Evolutionary conservation across 1,140 invertebrate species (phyloP).

Genomic region (Hypsibius dujardini): DNA sequence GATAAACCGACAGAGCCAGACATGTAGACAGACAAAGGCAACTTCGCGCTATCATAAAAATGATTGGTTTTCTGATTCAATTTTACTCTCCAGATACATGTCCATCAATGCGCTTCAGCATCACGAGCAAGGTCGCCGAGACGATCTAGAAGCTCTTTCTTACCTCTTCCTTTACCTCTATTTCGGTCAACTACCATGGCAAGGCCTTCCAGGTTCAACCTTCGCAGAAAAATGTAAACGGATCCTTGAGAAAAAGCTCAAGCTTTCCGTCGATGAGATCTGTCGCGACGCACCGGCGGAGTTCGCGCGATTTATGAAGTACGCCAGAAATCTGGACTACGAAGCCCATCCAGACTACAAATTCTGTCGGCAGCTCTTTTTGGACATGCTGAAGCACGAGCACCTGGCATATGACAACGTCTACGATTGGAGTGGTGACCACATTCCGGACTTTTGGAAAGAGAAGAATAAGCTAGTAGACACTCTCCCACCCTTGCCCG

Average conservation of each 20-base stretch:
- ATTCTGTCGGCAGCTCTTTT: slow-evolving; percentile 1
- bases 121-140: slow-evolving; percentile 23
- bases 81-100: slow-evolving; percentile 23
- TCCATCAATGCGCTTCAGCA: slow-evolving; percentile 27
- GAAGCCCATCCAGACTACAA: neutral
- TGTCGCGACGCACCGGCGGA: neutral
- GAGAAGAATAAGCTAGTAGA: neutral
- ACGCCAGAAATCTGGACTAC: slow-evolving; percentile 4
- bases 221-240: slow-evolving; percentile 14
- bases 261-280: neutral
- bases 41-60: no score
- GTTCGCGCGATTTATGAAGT: neutral
- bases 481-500: neutral
- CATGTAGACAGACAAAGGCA: no score
- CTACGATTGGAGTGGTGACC: neutral
- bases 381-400: neutral
- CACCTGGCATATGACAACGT: neutral
- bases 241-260: slow-evolving; percentile 11
- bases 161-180: slow-evolving; percentile 14
- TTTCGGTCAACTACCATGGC: neutral
- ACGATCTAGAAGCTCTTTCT: slow-evolving; percentile 12
- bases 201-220: slow-evolving; percentile 9
- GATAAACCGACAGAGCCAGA: no score
- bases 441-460: slow-evolving; percentile 2
- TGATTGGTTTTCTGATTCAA: no score